Base-by-base conservation (phyloP, 2,888 invertebrate species). In the Ochropleura plecta region DNA sequence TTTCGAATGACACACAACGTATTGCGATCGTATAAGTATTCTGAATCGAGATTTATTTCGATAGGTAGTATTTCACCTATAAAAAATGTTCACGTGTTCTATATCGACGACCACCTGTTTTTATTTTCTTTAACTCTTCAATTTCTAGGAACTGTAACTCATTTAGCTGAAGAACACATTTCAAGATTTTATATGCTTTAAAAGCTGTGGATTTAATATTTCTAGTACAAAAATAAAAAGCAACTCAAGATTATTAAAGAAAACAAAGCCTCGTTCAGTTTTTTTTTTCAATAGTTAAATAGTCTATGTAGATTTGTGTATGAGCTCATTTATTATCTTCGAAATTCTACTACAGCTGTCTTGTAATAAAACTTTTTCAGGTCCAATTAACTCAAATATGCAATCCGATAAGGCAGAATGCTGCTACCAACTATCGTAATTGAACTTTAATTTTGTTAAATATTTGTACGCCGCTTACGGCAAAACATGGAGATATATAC, bases 11-110 rank as follows among this genome's bases (percentile, higher is more conserved):
- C 78, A 69, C 73, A 77, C 48, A 74, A 74, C 66, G 62, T 63
- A 81, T 70, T 73, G 30, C 55, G 42, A 66, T 65, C 59, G 60
- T 72, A 69, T 64, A 55, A 75, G 76, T 73, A 81, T 78, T 67
- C 42, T 40, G 67, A 62, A 62, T 42, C 48, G n/a, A 51, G 42
- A 66, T 77, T 64, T 78, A 78, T 68, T 49, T 59, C n/a, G 48
- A 68, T 18, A 7, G 49, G 71, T 60, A 30, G n/a, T 60, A 16
- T 59, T 51, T 44, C 53, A 16, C 0, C 12, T 10, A 55, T 65
- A 16, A 49, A 59, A 79, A 49, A 49, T 57, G 5, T 42, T 48
- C 57, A 53, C 48, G 44, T 18, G 8, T 73, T 79, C 40, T 68
- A 18, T 67, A 57, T 57, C 20, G n/a, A 53, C n/a, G 30, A 48